Base-by-base conservation (phyloP, 2,797 vertebrate species). In the Spinus pinus region DNA sequence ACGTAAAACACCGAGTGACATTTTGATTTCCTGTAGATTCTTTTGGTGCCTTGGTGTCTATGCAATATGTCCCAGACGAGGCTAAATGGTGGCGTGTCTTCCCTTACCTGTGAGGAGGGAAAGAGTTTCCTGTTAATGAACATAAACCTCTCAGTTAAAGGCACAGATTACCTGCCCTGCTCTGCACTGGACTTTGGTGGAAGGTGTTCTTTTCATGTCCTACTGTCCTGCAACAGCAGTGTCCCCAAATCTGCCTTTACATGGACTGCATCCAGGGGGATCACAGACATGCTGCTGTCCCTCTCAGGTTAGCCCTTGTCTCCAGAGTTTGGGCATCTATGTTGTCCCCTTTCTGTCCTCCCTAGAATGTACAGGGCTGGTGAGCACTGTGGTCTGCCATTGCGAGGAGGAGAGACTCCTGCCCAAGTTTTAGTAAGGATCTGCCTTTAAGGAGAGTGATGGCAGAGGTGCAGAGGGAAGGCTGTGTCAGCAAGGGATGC, bases 41-140 rank as follows among this genome's bases (percentile, higher is more conserved):
- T 78, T 95, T 58, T 88, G 96, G 93, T 95, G 92, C 94, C 88
- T 82, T 44, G 50, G 28, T 92, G 88, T 95, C 94, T 81, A 56
- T 64, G 64, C 3, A 2, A 1, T 17, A 22, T 14, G 65, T 87
- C 84, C 86, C 46, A 86, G 92, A 87, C 5, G 0, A 91, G 28
- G 64, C 62, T 73, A 80, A 93, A 73, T 67, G 66, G 74, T 81
- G 27, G 56, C 0, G 0, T 0, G 4, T 80, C 85, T 78, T 91
- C 60, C 37, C n/a, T 77, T 91, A 91, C 67, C 79, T 74, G 46
- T 47, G 46, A 64, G 81, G 64, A 73, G 53, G 49, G 77, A 17
- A 73, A 93, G 58, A 77, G 25, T 69, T 92, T 91, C 86, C 89
- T 89, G 69, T 71, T 96, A 96, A 93, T 31, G 78, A 90, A 50